phyloP scores from a whole-genome alignment of 2,113 vertebrate species.

The Cyprinodon variegatus region DNA sequence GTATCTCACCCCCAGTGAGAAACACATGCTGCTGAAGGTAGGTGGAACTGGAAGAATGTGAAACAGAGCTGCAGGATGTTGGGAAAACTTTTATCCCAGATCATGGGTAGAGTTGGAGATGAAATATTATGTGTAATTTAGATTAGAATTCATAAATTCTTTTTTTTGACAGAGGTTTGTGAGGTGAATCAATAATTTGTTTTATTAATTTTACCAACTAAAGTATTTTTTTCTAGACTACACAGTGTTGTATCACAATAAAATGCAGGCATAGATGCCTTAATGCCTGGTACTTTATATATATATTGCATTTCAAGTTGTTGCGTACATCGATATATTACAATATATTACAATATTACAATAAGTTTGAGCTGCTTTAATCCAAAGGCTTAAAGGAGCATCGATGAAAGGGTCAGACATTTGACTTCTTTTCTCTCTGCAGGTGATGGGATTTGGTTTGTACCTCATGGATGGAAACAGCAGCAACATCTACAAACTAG shows the following conservation, averaged over 20 bases:
- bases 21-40: constrained; percentile 98
- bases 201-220: background rate
- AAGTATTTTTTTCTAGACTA: background rate
- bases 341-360: background rate
- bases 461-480: constrained; percentile 96
- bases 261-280: background rate
- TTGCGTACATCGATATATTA: background rate
- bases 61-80: background rate
- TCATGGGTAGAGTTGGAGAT: background rate
- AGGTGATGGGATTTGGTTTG: constrained; percentile 99
- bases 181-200: too few relatives aligned
- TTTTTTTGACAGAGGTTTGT: too few relatives aligned
- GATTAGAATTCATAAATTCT: too few relatives aligned
- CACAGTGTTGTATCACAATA: background rate
- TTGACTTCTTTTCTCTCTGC: background rate
- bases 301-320: background rate
- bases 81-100: background rate
- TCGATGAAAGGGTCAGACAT: background rate
- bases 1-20: constrained; percentile 95
- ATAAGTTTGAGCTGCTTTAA: background rate
- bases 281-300: background rate
- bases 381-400: background rate
- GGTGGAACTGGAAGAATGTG: constrained; percentile 13
- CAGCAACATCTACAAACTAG: constrained; percentile 98
- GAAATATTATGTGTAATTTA: too few relatives aligned